A percentile compares a stretch with the other conserved stretches of the same genome.
phyloP scores from a whole-genome alignment of 2,113 vertebrate species.

The Anser cygnoides region DNA sequence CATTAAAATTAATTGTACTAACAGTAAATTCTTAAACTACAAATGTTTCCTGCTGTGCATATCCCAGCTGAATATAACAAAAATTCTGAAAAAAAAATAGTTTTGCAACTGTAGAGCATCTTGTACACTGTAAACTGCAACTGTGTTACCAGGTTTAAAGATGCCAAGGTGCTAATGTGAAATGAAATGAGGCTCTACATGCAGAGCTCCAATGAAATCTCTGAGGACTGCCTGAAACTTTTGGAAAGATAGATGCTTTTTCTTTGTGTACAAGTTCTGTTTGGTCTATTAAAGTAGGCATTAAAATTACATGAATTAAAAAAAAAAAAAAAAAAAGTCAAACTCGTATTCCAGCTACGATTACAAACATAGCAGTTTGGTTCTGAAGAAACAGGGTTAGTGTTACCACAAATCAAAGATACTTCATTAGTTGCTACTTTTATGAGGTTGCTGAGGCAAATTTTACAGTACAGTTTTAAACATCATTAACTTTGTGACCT shows the following conservation, averaged over 20 bases:
- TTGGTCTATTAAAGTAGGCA: not conserved
- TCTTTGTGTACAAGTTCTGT: not conserved
- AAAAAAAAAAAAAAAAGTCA: not conserved
- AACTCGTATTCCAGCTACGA: not conserved
- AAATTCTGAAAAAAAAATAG: not conserved
- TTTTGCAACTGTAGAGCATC: not conserved
- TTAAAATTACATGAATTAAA: not conserved
- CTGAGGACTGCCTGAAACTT: not conserved
- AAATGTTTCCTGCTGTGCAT: not conserved
- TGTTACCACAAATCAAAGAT: slow-evolving; percentile 22
- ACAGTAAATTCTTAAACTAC: not conserved
- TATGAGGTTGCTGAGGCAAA: slow-evolving; percentile 32
- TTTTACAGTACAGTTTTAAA: slow-evolving; percentile 41
- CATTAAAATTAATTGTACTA: not conserved
- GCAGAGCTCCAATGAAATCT: not conserved
- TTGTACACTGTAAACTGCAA: not conserved
- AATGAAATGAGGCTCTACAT: not conserved
- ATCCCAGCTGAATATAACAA: not conserved
- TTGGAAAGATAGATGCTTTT: not conserved
- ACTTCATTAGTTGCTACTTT: slow-evolving; percentile 36
- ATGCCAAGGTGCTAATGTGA: not conserved
- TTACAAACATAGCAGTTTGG: not conserved
- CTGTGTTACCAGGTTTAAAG: fast-evolving
- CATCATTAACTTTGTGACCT: slow-evolving; percentile 56
- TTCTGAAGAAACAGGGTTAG: not conserved